These are phyloP conservation scores for Lophius americanus DNA, from an alignment of 2,797 vertebrate species.

Conservation along the genomic window DNA sequence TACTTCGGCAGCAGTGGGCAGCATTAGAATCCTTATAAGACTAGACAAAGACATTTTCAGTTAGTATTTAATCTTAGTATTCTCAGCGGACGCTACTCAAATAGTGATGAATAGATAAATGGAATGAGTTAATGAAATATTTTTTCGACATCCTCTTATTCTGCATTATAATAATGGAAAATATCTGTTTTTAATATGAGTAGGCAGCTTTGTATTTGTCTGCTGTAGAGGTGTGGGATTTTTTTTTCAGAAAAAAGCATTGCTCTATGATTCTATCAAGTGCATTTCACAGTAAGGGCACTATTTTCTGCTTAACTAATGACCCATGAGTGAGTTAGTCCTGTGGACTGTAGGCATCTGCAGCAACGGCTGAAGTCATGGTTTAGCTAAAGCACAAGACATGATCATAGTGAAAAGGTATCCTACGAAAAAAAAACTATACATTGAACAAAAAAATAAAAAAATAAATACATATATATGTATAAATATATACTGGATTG, in stretches of 20 bases:
- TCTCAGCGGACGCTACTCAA: slow-evolving; percentile 2
- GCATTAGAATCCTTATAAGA: slow-evolving; percentile 54
- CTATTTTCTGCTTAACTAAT: slow-evolving; percentile 10
- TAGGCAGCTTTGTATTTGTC: slow-evolving; percentile 11
- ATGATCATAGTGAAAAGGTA: too few species aligned
- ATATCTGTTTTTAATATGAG: background rate
- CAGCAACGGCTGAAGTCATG: too few species aligned
- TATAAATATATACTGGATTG: too few species aligned
- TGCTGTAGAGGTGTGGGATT: slow-evolving; percentile 8
- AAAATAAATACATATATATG: too few species aligned
- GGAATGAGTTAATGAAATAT: too few species aligned
- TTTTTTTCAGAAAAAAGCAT: slow-evolving; percentile 22
- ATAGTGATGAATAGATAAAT: background rate
- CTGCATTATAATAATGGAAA: background rate
- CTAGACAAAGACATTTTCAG: slow-evolving; percentile 50
- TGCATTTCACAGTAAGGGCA: slow-evolving; percentile 6
- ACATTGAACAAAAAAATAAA: too few species aligned
- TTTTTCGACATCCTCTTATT: background rate
- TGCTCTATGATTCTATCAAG: background rate
- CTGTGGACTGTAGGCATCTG: too few species aligned
- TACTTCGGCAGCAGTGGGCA: slow-evolving; percentile 36
- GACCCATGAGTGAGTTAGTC: background rate
- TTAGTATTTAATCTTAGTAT: slow-evolving; percentile 35
- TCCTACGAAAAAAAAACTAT: too few species aligned
- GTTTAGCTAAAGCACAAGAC: too few species aligned